Conservation (phyloP, 2,797 vertebrate species). For the Clarias laeviceps region DNA sequence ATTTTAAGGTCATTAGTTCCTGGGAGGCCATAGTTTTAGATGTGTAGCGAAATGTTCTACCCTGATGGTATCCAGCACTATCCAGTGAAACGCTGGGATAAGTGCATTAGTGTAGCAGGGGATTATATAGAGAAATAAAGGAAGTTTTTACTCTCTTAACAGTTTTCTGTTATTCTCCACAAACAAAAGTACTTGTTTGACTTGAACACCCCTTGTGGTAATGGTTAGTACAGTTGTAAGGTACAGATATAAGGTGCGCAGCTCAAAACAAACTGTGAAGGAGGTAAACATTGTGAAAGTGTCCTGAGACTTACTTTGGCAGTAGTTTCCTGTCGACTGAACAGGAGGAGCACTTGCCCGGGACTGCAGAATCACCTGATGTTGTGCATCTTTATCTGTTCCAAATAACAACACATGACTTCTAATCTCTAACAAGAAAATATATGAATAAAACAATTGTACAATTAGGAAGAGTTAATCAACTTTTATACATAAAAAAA, state of each 20-base stretch:
- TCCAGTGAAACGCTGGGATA: too few species aligned
- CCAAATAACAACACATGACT: background rate
- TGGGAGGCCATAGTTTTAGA: too few species aligned
- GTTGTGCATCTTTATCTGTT: conserved; percentile 84
- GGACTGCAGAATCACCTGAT: conserved; percentile 84
- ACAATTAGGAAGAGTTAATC: background rate
- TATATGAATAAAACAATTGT: background rate
- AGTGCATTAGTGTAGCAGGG: too few species aligned
- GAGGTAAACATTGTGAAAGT: background rate
- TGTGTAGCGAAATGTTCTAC: too few species aligned
- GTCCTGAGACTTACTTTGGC: conserved; percentile 76
- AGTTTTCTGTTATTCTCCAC: too few species aligned
- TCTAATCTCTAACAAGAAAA: background rate
- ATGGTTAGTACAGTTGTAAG: background rate
- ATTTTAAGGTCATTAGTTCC: too few species aligned
- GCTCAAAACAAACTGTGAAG: background rate
- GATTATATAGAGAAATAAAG: too few species aligned
- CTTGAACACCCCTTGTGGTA: background rate
- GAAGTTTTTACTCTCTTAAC: too few species aligned
- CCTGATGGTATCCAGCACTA: too few species aligned
- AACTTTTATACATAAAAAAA: background rate
- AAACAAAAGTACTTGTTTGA: too few species aligned
- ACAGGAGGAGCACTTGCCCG: conserved; percentile 69
- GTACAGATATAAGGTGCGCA: background rate
- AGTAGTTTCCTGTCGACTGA: conserved; percentile 79